Evolutionary conservation across 2,888 invertebrate species (phyloP), one percentile per base, ranked within the genome.

Genomic region (Nematopogon swammerdamellus): DNA sequence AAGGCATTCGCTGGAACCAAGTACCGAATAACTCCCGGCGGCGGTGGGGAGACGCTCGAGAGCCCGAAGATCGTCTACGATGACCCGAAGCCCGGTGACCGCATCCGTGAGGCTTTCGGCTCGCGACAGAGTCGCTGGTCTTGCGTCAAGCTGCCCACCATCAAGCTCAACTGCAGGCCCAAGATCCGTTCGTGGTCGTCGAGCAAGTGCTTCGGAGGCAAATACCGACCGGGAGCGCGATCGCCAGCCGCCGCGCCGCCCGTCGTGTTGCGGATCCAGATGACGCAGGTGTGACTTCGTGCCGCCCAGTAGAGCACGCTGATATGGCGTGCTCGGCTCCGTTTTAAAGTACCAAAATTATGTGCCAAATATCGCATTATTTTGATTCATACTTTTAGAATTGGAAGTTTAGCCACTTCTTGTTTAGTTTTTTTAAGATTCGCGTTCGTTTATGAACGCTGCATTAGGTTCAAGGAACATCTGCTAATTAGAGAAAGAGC

Each of bases 41-140:
- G 42, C 18, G 54, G 63, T 11, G 54, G 63, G 0, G 74, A 71
- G 45, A 54, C 63, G 1, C 64, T 73, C 10, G 79, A 71, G 6
- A 79, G 77, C 54, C 79, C 79, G 1, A 77, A 75, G 55, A 77
- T 77, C 50, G 72, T 74, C 44, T 79, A 74, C 56, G 68, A 76
- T 45, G 65, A 69, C 51, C 62, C 73, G 4, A 77, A 73, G 53
- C 77, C 77, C 1, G 79, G 77, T 1, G 70, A 77, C 50, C 65
- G 77, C 47, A 79, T 79, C 77, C 63, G 67, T 44, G 67, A 70
- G 6, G 75, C 73, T 19, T 79, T 79, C 47, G 77, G 79, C 44
- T 72, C 65, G 25, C 62, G 65, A n/a, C 67, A 69, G 53, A 56
- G 63, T 3, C 60, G 63, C 18, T 44, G 44, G 20, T 62, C 61